These are phyloP conservation scores for Percopsis omiscomaycus DNA, from an alignment of 2,797 vertebrate species.

Conservation along the genomic window DNA sequence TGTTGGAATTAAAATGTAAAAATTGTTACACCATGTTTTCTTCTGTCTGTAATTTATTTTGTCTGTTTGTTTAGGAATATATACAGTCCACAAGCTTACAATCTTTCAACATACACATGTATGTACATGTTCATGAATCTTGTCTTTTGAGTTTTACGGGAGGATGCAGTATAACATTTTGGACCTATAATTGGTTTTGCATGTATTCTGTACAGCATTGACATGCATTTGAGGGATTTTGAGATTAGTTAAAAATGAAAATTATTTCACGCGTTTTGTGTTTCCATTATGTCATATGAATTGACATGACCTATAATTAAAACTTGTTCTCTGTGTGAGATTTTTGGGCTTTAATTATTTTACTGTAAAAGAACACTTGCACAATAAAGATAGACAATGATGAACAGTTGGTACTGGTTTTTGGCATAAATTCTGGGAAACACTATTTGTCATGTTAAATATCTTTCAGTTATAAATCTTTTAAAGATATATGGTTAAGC, in stretches of 20 bases:
- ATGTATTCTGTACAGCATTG: too few species aligned
- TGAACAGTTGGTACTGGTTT: constrained; percentile 21
- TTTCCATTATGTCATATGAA: constrained; percentile 3
- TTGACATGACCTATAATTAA: background rate
- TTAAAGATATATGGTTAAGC: constrained; percentile 34
- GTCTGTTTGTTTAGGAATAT: too few species aligned
- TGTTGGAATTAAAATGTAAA: background rate
- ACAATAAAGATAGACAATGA: constrained; percentile 2
- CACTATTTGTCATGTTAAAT: constrained; percentile 32
- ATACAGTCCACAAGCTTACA: too few species aligned
- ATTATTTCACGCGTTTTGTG: background rate
- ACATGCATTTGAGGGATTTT: background rate
- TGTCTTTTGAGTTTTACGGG: background rate
- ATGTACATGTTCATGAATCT: background rate
- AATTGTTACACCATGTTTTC: background rate
- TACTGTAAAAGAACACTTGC: background rate
- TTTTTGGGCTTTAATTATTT: constrained; percentile 2
- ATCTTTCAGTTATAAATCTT: constrained; percentile 21
- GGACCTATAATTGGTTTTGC: too few species aligned
- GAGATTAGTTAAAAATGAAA: background rate
- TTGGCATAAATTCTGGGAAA: constrained; percentile 29
- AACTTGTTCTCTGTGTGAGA: background rate
- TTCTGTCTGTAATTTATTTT: too few species aligned
- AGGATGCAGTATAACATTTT: background rate
- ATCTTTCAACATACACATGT: background rate